Conservation (phyloP, 1,140 invertebrate genomes). For the Idris sp. region DNA sequence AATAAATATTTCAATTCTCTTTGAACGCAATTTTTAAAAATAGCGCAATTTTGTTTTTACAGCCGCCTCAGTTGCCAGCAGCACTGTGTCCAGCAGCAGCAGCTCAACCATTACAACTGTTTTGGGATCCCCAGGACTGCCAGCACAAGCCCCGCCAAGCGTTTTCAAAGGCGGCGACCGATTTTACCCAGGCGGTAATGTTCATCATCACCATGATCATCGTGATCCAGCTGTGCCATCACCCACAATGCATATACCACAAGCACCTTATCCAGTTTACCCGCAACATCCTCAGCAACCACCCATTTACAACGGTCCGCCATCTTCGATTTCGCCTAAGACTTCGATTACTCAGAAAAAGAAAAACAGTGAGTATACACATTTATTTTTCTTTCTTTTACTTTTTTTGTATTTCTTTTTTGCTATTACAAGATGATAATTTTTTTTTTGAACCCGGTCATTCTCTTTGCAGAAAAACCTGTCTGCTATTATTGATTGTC, state of each 20-base stretch:
- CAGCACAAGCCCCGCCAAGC: constrained; percentile 75
- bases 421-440: too few relatives aligned
- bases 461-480: too few relatives aligned
- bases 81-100: constrained; percentile 67
- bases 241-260: constrained; percentile 78
- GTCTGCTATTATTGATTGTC: too few relatives aligned
- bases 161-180: constrained; percentile 74
- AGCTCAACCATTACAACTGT: constrained; percentile 74
- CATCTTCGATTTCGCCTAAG: constrained; percentile 75
- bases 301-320: constrained; percentile 71
- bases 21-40: too few relatives aligned
- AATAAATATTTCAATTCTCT: too few relatives aligned
- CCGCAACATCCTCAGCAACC: constrained; percentile 73
- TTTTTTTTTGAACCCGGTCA: too few relatives aligned
- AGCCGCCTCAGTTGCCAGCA: constrained; percentile 74
- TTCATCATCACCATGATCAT: constrained; percentile 73
- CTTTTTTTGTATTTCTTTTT: too few relatives aligned
- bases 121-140: constrained; percentile 72
- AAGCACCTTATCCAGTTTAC: constrained; percentile 74
- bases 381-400: too few relatives aligned
- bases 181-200: constrained; percentile 73
- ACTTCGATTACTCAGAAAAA: constrained; percentile 76
- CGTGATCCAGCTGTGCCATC: constrained; percentile 77
- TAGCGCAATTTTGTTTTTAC: too few relatives aligned
- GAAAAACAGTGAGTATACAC: constrained; percentile 78